Evolutionary conservation across 1,140 invertebrate species (phyloP), one percentile per base, ranked within the genome.

Genomic region (Lutraria rhynchaena): DNA sequence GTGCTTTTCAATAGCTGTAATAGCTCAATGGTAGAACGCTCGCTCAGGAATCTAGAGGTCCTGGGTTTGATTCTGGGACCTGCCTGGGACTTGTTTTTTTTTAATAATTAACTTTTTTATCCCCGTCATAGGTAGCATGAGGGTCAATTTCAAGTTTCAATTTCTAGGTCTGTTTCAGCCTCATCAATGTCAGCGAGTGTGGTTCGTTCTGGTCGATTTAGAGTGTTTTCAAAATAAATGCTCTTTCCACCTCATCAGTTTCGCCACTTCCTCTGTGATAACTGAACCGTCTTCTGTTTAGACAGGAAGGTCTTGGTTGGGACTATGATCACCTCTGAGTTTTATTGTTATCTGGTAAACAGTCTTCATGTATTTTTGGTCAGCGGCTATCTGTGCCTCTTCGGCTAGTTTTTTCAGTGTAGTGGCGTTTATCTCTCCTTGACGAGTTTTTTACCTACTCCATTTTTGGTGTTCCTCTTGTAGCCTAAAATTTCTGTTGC

Each of bases 121-220:
- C n/a, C n/a, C n/a, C n/a, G n/a, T n/a, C n/a, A n/a, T n/a, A n/a
- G n/a, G n/a, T n/a, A n/a, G n/a, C n/a, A n/a, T n/a, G n/a, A n/a
- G n/a, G n/a, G n/a, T n/a, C n/a, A n/a, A n/a, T n/a, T n/a, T n/a
- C n/a, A n/a, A n/a, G 31, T 57, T 2, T 63, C 31, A 3, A 5
- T 63, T 9, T 35, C 60, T 9, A 37, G 31, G 15, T 63, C 60
- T 37, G 4, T 22, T 9, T 63, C 13, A 29, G 35, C 35, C 31
- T 63, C 35, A 63, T n/a, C 15, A 37, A 78, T 71, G 49, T 80
- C 63, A 33, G 81, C 17, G 19, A 77, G 61, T 49, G 15, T 61
- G 60, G 63, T 19, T 51, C 53, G 65, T 17, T 80, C 75, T 55
- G 76, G 65, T 27, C 57, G 33, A 49, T 83, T 80, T 49, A 22